phyloP scores from a whole-genome alignment of 2,888 invertebrate genomes.

The Luperina testacea region DNA sequence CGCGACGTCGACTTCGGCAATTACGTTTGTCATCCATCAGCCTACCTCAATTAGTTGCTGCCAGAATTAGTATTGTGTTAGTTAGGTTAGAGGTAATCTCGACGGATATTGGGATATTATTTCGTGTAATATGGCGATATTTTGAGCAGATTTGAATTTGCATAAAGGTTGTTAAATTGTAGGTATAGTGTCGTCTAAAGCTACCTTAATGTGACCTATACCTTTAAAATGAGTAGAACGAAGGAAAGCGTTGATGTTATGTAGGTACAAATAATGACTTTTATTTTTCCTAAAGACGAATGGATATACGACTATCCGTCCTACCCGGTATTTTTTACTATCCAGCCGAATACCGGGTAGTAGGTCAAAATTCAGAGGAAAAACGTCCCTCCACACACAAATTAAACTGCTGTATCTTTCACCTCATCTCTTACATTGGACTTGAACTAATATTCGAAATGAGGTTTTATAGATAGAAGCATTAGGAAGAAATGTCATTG shows the following conservation, averaged over 20 bases:
- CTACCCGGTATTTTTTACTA: background rate
- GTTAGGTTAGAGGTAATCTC: conserved; percentile 58
- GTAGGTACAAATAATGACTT: background rate
- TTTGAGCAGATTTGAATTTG: background rate
- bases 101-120: conserved; percentile 48
- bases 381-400: background rate
- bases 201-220: background rate
- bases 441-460: background rate
- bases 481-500: background rate
- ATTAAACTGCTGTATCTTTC: background rate
- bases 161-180: background rate
- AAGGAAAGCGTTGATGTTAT: background rate
- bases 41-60: conserved; percentile 69
- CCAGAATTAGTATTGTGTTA: conserved; percentile 59
- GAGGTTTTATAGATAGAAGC: background rate
- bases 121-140: conserved; percentile 10
- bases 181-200: background rate
- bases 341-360: background rate
- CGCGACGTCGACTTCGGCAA: conserved; percentile 73
- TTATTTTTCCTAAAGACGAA: background rate
- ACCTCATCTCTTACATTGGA: background rate
- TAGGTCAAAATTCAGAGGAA: background rate
- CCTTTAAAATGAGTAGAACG: background rate
- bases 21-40: conserved; percentile 83
- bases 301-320: background rate